These are phyloP conservation scores for Thaleichthys pacificus DNA, from an alignment of 2,797 vertebrate genomes.

Conservation along the genomic window DNA sequence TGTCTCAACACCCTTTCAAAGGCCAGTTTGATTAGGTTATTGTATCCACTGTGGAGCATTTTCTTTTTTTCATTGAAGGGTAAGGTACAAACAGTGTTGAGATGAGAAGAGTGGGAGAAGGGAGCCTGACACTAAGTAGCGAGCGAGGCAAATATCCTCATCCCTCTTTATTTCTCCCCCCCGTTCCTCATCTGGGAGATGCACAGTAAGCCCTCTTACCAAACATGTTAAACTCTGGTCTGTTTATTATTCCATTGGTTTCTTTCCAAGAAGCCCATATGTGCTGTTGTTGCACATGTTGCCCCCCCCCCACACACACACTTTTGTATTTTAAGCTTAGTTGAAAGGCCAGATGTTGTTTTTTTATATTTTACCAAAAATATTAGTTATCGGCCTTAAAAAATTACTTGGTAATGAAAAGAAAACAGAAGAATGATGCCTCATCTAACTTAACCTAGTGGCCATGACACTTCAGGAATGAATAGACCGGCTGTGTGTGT, in stretches of 20 bases:
- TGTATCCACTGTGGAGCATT: not conserved
- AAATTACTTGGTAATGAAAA: conserved; percentile 14
- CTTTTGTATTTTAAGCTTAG: too few relatives aligned
- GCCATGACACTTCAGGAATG: conserved; percentile 4
- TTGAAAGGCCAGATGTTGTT: conserved; percentile 30
- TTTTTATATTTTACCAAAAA: conserved; percentile 1
- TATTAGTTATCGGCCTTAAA: not conserved
- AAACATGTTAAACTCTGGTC: conserved; percentile 45
- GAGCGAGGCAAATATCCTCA: not conserved
- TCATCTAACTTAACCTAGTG: not conserved
- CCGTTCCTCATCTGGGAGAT: conserved; percentile 36
- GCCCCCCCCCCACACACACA: conserved; percentile 36
- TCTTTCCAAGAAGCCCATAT: conserved; percentile 50
- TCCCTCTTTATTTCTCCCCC: conserved; percentile 20
- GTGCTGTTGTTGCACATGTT: conserved; percentile 59
- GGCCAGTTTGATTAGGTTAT: not conserved
- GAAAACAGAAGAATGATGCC: not conserved
- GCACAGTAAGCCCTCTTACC: conserved; percentile 58
- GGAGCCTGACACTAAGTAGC: not conserved
- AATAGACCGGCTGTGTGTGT: not conserved
- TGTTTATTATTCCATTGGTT: conserved; percentile 70
- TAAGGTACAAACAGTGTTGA: not conserved
- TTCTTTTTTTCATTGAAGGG: not conserved
- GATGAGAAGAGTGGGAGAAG: too few relatives aligned
- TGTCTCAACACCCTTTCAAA: not conserved